These are phyloP conservation scores for Coelinius sp. DNA, from an alignment of 2,888 invertebrate species.

Conservation along the genomic window DNA sequence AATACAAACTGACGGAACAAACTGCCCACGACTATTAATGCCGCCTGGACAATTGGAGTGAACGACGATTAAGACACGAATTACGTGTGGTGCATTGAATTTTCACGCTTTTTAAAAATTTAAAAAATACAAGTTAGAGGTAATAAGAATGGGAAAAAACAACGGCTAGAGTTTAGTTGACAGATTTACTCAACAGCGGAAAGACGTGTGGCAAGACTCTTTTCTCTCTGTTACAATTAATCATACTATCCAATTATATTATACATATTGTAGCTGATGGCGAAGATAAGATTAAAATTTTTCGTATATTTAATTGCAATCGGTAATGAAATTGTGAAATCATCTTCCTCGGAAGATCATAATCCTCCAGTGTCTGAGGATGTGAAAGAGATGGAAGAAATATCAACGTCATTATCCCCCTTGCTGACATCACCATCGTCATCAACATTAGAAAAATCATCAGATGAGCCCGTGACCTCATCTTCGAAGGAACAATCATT, in stretches of 20 bases:
- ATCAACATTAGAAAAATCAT: too few species aligned
- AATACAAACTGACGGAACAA: conserved; percentile 55
- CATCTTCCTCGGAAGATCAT: neutral
- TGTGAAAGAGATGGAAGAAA: neutral
- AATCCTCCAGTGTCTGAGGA: neutral
- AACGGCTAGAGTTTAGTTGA: conserved; percentile 54
- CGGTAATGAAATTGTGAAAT: neutral
- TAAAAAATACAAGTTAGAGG: conserved; percentile 21
- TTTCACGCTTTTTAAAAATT: conserved; percentile 65
- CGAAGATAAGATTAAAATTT: conserved; percentile 13
- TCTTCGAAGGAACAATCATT: neutral
- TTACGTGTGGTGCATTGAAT: conserved; percentile 33
- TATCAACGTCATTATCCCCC: neutral
- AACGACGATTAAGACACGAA: conserved; percentile 51
- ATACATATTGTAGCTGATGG: neutral
- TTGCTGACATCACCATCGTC: neutral
- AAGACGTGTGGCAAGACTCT: conserved; percentile 26
- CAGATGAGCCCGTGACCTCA: neutral
- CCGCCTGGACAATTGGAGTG: conserved; percentile 56
- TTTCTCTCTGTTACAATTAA: too few species aligned
- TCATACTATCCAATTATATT: neutral
- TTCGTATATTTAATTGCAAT: conserved; percentile 34
- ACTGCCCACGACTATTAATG: conserved; percentile 46
- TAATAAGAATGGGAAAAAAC: conserved; percentile 54
- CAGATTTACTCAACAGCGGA: conserved; percentile 48